phyloP scores from a whole-genome alignment of 2,113 vertebrate genomes.

The Mus musculus region GRCm39 chr12:51748501-51749000 shows the following conservation, averaged over 20 bases:
- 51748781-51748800: not conserved
- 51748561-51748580: not conserved
- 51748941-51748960: not conserved
- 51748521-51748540: slow-evolving; percentile 28
- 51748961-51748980: too few species aligned
- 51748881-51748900: not conserved
- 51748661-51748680: not conserved
- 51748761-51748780: not conserved
- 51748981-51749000: too few species aligned
- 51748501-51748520: not conserved
- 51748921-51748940: not conserved
- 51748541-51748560: not conserved
- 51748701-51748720: not conserved
- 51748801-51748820: not conserved
- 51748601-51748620: not conserved
- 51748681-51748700: not conserved
- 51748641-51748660: not conserved
- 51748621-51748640: not conserved
- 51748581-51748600: not conserved
- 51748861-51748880: not conserved
- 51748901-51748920: not conserved
- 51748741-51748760: not conserved
- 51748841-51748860: not conserved
- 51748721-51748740: not conserved
- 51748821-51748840: not conserved